A percentile compares a stretch with the other conserved stretches of the same genome.
phyloP scores from a whole-genome alignment of 2,888 invertebrate genomes.

The Ornithoptera priamus region DNA sequence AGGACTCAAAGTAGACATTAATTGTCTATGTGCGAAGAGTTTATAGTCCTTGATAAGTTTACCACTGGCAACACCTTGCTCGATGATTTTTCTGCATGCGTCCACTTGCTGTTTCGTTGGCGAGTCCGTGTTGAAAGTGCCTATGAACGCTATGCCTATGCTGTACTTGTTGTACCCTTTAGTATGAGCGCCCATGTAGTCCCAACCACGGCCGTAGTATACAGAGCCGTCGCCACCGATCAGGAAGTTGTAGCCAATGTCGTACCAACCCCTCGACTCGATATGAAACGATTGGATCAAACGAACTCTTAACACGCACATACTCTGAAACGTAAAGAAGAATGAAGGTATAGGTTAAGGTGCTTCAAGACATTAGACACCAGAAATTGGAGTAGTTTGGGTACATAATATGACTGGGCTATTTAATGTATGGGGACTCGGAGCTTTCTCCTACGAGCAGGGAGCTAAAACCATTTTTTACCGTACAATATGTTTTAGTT shows the following conservation, averaged over 20 bases:
- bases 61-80: conserved; percentile 80
- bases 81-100: conserved; percentile 82
- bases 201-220: conserved; percentile 88
- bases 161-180: conserved; percentile 83
- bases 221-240: conserved; percentile 89
- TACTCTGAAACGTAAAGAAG: conserved; percentile 63
- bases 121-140: conserved; percentile 81
- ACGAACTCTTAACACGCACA: conserved; percentile 81
- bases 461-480: too few species aligned
- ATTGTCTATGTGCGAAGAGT: conserved; percentile 84
- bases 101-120: conserved; percentile 76
- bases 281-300: conserved; percentile 85
- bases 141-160: conserved; percentile 86
- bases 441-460: too few species aligned
- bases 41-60: conserved; percentile 83
- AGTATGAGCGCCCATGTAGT: conserved; percentile 85
- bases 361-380: background rate
- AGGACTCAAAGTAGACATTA: conserved; percentile 84
- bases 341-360: background rate
- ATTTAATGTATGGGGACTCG: too few species aligned
- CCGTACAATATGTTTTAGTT: too few species aligned
- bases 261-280: conserved; percentile 81
- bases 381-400: background rate
- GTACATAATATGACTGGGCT: too few species aligned
- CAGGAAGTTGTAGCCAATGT: conserved; percentile 89